A percentile compares a stretch with the other conserved stretches of the same genome.
These are phyloP conservation scores for Astreopora myriophthalma DNA, from an alignment of 64 coral and sea anemone species.

Conservation along the genomic window DNA sequence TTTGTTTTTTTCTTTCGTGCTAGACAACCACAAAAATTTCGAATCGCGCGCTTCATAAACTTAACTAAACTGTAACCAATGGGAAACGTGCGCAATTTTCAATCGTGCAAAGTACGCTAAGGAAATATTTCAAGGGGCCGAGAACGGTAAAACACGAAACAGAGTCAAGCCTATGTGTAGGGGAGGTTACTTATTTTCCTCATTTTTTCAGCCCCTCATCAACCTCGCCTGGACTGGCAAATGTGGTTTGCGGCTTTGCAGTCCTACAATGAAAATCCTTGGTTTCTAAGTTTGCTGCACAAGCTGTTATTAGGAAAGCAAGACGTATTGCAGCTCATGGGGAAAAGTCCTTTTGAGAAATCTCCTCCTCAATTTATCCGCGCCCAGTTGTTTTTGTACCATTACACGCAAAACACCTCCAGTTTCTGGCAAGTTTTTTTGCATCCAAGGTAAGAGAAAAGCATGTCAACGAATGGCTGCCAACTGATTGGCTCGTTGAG, in stretches of 20 bases:
- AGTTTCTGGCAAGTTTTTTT: slow-evolving; percentile 73
- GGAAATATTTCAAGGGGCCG: no score
- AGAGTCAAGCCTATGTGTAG: no score
- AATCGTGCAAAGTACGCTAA: no score
- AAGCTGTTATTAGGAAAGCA: slow-evolving; percentile 78
- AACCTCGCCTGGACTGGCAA: slow-evolving; percentile 98
- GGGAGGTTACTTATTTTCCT: no score
- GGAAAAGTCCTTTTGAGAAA: slow-evolving; percentile 36
- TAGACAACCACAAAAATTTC: no score
- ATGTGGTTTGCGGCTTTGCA: slow-evolving; percentile 97
- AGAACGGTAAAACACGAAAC: no score
- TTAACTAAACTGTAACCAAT: no score
- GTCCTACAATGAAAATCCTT: slow-evolving; percentile 75
- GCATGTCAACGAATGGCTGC: no score
- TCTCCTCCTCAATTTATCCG: slow-evolving; percentile 83
- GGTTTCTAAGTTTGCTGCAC: slow-evolving; percentile 88
- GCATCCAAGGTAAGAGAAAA: slow-evolving; percentile 73
- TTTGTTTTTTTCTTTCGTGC: not conserved
- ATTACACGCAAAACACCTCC: slow-evolving; percentile 79
- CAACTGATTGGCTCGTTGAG: no score
- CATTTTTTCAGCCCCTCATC: slow-evolving; percentile 80
- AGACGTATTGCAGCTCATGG: slow-evolving; percentile 83
- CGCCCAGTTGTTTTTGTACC: slow-evolving; percentile 81
- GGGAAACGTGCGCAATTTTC: no score
- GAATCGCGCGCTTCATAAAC: no score